Evolutionary conservation across 2,888 invertebrate species (phyloP), one percentile per base, ranked within the genome.

Genomic region (Byasa hedistus): DNA sequence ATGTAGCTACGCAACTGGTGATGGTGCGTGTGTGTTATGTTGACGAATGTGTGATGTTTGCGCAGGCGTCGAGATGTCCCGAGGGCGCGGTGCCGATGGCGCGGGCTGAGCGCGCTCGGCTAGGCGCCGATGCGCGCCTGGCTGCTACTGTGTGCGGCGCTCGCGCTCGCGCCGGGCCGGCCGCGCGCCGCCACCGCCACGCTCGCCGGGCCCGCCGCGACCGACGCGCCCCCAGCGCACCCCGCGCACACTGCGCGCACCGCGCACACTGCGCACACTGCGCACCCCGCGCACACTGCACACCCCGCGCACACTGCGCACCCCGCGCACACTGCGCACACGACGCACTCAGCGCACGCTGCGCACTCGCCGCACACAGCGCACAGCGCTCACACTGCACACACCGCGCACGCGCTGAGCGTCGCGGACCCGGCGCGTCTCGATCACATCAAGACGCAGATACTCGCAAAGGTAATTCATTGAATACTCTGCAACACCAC

Each of bases 81-180:
- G 80, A 78, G 80, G 86, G 83, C 86, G 81, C 81, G 85, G 83
- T 80, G 84, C 82, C 84, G 84, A 90, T 89, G 90, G 89, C 83
- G 89, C 83, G 80, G 89, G 90, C 79, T 89, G 81, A 87, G 82
- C 82, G 83, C 80, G 78, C 81, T 78, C 77, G 86, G 91, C 87
- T 88, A 89, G 91, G 88, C 89, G 89, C 90, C 85, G 77, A 89
- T 89, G 80, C 81, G 81, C 81, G 90, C 88, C 88, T 87, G 89
- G 87, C 89, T 88, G 79, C 77, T 88, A 70, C 85, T 89, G 88
- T 87, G 87, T 85, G 90, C 89, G 89, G 89, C 89, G 86, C 85
- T 88, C 79, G 87, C 86, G 87, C 85, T 76, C 74, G 76, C 75
- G 76, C 73, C 75, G 74, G 72, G 85, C 81, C 80, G 84, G 84